A percentile compares a stretch with the other conserved stretches of the same genome.
Evolutionary conservation across 1,140 invertebrate genomes (phyloP).

Genomic region (Mesaphorura yosii): DNA sequence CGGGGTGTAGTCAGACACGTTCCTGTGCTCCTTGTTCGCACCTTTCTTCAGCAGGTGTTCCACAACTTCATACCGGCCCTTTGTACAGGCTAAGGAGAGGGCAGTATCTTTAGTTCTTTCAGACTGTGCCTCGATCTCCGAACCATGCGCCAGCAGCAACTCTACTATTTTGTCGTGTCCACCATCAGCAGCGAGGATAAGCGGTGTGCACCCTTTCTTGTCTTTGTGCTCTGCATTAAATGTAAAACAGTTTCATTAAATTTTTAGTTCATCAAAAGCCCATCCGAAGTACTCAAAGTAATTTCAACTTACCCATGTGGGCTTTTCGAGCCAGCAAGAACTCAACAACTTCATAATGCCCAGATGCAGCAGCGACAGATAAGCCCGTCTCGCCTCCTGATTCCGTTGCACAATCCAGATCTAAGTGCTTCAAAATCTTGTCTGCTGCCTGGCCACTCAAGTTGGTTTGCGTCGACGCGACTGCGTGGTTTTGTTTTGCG

Average conservation of each 20-base stretch:
- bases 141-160: conserved; percentile 78
- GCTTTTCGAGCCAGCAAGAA: conserved; percentile 78
- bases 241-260: not conserved
- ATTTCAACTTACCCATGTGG: conserved; percentile 55
- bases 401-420: conserved; percentile 92
- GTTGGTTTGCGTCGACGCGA: conserved; percentile 28
- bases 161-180: conserved; percentile 93
- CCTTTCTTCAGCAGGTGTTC: conserved; percentile 76
- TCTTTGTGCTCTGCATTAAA: conserved; percentile 73
- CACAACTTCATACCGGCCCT: conserved; percentile 90
- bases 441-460: conserved; percentile 10
- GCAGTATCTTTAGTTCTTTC: conserved; percentile 98
- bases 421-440: conserved; percentile 37
- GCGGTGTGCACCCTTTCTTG: conserved; percentile 96
- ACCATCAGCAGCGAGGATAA: conserved; percentile 92
- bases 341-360: conserved; percentile 88
- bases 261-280: not conserved
- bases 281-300: not conserved
- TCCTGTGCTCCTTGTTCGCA: conserved; percentile 97
- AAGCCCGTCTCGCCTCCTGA: conserved; percentile 96
- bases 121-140: conserved; percentile 94
- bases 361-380: conserved; percentile 91
- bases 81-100: conserved; percentile 90
- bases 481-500: conserved; percentile 22
- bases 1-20: conserved; percentile 98